Conservation (phyloP, 1,140 invertebrate genomes). For the Drosophila obscura region DNA sequence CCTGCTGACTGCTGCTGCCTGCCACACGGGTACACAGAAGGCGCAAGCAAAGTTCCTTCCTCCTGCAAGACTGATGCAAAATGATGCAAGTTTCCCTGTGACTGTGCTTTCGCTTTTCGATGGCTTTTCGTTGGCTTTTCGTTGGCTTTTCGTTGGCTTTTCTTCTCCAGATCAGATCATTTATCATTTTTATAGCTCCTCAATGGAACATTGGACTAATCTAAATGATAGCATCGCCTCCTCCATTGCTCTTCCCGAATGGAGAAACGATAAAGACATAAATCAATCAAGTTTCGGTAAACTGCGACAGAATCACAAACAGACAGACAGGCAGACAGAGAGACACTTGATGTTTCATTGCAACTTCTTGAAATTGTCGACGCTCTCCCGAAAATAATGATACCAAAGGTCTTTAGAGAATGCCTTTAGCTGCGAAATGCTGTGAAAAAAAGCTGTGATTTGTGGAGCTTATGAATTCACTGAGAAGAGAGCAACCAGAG, state of each 20-base stretch:
- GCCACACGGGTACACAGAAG: conserved; percentile 1
- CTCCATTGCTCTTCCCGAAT: conserved; percentile 23
- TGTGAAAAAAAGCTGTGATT: conserved; percentile 13
- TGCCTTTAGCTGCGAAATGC: too few species aligned
- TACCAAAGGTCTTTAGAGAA: too few species aligned
- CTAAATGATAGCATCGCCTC: conserved; percentile 62
- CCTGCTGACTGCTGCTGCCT: neutral
- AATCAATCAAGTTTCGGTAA: conserved; percentile 47
- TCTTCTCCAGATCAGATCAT: conserved; percentile 42
- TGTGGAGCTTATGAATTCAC: conserved; percentile 21
- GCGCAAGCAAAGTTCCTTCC: conserved; percentile 22
- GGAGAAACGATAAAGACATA: conserved; percentile 56
- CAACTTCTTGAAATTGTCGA: conserved; percentile 12
- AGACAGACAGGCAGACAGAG: neutral
- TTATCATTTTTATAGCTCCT: conserved; percentile 75
- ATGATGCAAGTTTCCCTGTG: conserved; percentile 59
- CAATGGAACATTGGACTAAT: conserved; percentile 66
- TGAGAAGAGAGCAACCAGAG: too few species aligned
- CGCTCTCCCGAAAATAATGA: neutral
- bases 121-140: conserved; percentile 14
- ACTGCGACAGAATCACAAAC: conserved; percentile 4
- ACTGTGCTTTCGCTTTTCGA: conserved; percentile 15
- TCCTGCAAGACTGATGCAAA: conserved; percentile 39
- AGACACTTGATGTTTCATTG: conserved; percentile 13
- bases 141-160: conserved; percentile 11